Evolutionary conservation across 1,140 invertebrate species (phyloP).

Genomic region (Conus ventricosus): DNA sequence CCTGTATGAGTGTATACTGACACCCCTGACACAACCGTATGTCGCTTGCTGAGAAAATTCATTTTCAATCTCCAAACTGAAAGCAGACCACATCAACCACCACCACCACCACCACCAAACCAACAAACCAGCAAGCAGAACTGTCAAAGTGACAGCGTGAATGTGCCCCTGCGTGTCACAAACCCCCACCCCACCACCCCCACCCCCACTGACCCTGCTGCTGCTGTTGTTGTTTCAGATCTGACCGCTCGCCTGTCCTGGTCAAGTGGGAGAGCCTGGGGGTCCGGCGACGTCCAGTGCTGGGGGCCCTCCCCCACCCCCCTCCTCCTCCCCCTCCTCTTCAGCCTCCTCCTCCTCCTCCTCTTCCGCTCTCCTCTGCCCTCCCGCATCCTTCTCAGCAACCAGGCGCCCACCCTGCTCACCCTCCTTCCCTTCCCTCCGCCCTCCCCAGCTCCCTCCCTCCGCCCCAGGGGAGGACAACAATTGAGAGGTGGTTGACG

Average conservation of each 20-base stretch:
- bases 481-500: neutral
- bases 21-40: no score
- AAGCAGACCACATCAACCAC: no score
- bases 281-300: constrained; percentile 55
- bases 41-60: no score
- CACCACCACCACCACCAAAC: no score
- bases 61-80: no score
- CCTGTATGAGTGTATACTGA: no score
- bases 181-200: neutral
- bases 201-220: no score
- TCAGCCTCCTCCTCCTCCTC: no score
- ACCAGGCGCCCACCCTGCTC: neutral
- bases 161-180: no score
- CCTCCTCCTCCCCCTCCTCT: neutral
- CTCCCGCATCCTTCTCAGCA: neutral
- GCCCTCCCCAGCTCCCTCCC: neutral
- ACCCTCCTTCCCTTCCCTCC: neutral
- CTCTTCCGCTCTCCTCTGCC: neutral
- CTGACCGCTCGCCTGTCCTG: constrained; percentile 96
- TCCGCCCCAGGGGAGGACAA: neutral
- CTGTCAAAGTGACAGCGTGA: no score
- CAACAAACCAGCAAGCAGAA: no score
- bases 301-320: constrained; percentile 31
- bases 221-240: constrained; percentile 81
- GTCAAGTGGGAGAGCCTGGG: constrained; percentile 99